Percentiles rank a stretch among this genome's conserved stretches.
phyloP scores from a whole-genome alignment of 1,140 invertebrate species.

The Drosophila arawakana region DNA sequence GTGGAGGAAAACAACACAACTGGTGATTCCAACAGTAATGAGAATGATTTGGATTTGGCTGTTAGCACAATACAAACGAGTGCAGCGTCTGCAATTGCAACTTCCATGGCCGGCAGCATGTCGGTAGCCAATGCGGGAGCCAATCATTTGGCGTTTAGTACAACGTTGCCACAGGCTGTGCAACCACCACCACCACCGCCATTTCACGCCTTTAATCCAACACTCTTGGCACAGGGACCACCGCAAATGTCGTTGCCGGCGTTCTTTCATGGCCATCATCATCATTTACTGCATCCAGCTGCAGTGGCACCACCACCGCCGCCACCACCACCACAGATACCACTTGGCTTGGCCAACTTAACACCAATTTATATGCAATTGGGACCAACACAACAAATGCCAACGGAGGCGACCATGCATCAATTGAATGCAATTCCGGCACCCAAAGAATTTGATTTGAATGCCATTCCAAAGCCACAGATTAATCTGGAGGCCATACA shows the following conservation, averaged over 20 bases:
- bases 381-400: conserved; percentile 61
- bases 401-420: conserved; percentile 63
- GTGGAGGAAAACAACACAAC: conserved; percentile 41
- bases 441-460: conserved; percentile 82
- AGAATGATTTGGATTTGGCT: conserved; percentile 40
- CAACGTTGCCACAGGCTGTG: conserved; percentile 68
- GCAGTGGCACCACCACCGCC: conserved; percentile 80
- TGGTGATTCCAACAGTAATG: conserved; percentile 41
- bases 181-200: conserved; percentile 80
- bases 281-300: conserved; percentile 59
- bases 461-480: conserved; percentile 82
- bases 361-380: conserved; percentile 77
- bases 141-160: conserved; percentile 66
- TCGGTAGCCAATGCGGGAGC: conserved; percentile 61
- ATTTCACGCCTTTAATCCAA: conserved; percentile 80
- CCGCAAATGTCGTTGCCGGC: conserved; percentile 67
- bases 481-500: conserved; percentile 79
- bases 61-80: conserved; percentile 44
- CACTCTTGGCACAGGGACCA: conserved; percentile 72
- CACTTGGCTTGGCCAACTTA: conserved; percentile 65
- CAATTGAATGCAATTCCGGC: conserved; percentile 75
- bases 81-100: conserved; percentile 47
- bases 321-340: conserved; percentile 74
- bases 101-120: conserved; percentile 48
- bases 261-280: conserved; percentile 63